Conservation (phyloP, 2,113 vertebrate genomes). For the Miniopterus natalensis region DNA sequence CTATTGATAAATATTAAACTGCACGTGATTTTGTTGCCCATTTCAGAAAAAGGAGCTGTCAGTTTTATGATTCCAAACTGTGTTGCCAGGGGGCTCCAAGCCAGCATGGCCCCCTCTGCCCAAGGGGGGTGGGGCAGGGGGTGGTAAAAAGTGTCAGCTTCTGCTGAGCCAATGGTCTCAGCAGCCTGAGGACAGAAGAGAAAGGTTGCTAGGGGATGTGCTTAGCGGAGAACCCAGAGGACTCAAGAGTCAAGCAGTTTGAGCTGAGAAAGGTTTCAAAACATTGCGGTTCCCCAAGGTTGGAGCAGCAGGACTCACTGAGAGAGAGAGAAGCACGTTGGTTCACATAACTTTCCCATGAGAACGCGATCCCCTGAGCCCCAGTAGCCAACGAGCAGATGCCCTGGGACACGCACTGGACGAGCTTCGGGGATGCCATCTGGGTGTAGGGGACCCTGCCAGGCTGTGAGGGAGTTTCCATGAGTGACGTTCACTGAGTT, state of each 20-base stretch:
- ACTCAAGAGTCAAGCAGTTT: slow-evolving; percentile 62
- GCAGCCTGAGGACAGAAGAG: slow-evolving; percentile 69
- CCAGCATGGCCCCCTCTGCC: not conserved
- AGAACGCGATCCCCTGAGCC: not conserved
- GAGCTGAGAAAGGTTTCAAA: slow-evolving; percentile 68
- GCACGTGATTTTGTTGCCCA: not conserved
- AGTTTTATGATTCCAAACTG: not conserved
- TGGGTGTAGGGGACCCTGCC: not conserved
- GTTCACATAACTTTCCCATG: slow-evolving; percentile 62
- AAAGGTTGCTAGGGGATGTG: slow-evolving; percentile 13
- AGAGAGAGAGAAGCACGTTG: slow-evolving; percentile 51
- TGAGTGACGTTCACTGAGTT: not conserved
- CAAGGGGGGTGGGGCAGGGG: not conserved
- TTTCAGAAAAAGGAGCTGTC: not conserved
- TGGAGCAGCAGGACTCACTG: slow-evolving; percentile 73
- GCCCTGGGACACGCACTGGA: not conserved
- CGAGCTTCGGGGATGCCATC: not conserved
- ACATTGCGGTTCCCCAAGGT: slow-evolving; percentile 67
- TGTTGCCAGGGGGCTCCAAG: not conserved
- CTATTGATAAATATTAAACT: slow-evolving; percentile 43
- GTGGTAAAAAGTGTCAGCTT: slow-evolving; percentile 63
- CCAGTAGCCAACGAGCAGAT: not conserved
- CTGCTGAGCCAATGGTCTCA: slow-evolving; percentile 59
- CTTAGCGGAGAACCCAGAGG: slow-evolving; percentile 62
- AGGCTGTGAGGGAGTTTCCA: not conserved